Conservation (phyloP, 1,140 invertebrate species). For the Dreissena polymorpha region DNA sequence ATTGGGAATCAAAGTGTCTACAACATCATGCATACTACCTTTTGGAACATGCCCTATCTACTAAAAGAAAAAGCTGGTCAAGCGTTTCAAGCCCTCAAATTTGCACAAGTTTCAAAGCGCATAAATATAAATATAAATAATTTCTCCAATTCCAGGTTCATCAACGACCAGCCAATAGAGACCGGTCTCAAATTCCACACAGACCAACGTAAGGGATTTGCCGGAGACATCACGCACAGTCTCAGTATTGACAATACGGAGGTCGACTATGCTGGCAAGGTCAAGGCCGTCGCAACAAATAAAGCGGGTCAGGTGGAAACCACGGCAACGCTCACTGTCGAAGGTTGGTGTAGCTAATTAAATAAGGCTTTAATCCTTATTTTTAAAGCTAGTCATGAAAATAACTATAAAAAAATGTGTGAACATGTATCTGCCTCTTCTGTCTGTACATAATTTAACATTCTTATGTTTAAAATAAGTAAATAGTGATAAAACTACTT, state of each 20-base stretch:
- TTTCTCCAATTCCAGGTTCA: constrained; percentile 63
- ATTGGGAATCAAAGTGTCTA: too few relatives aligned
- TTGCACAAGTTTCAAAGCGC: neutral
- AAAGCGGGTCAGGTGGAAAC: constrained; percentile 88
- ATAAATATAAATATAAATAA: neutral
- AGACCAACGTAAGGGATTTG: constrained; percentile 70
- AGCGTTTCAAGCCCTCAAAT: too few relatives aligned
- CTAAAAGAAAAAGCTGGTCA: too few relatives aligned
- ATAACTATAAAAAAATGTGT: too few relatives aligned
- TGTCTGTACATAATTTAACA: too few relatives aligned
- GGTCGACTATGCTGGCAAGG: constrained; percentile 90
- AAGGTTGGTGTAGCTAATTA: constrained; percentile 51
- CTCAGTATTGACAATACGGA: constrained; percentile 88
- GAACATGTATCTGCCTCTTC: too few relatives aligned
- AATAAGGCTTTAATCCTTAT: neutral
- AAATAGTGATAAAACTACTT: too few relatives aligned
- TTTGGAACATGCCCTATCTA: too few relatives aligned
- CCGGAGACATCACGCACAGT: constrained; percentile 70
- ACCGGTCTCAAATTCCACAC: constrained; percentile 68
- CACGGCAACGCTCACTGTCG: constrained; percentile 73
- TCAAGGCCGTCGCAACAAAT: constrained; percentile 91
- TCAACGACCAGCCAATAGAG: constrained; percentile 73
- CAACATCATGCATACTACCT: too few relatives aligned
- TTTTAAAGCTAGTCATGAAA: too few relatives aligned
- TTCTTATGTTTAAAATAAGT: too few relatives aligned